Conservation (phyloP, 2,888 invertebrate genomes). For the Apamea anceps region DNA sequence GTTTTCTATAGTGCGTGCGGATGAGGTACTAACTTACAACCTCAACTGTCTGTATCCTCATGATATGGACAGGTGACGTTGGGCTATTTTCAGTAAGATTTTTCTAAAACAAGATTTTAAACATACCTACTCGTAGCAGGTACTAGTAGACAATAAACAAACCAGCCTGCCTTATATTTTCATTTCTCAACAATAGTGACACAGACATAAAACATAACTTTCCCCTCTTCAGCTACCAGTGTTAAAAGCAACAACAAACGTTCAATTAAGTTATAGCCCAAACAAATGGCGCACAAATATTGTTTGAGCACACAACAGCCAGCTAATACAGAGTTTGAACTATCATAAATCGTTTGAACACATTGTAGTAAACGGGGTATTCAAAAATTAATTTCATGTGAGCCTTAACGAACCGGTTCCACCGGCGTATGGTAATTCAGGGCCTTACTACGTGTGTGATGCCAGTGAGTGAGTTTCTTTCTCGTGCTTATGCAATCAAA, state of each 20-base stretch:
- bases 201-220: slow-evolving; percentile 3
- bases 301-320: slow-evolving; percentile 28
- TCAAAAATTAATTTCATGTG: slow-evolving; percentile 65
- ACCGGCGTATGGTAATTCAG: slow-evolving; percentile 36
- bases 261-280: slow-evolving; percentile 19
- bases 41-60: not conserved
- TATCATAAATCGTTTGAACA: slow-evolving; percentile 56
- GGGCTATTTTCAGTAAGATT: not conserved
- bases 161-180: not conserved
- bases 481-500: not conserved
- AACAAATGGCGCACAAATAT: slow-evolving; percentile 45
- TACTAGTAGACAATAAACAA: not conserved
- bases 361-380: slow-evolving; percentile 24
- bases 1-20: not conserved
- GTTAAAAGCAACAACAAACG: slow-evolving; percentile 22
- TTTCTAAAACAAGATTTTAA: not conserved
- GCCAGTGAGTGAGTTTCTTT: not conserved
- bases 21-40: not conserved
- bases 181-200: not conserved
- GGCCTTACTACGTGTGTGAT: slow-evolving; percentile 32
- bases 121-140: not conserved
- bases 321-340: slow-evolving; percentile 35
- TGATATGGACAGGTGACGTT: too few relatives aligned
- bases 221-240: slow-evolving; percentile 2
- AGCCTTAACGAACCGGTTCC: slow-evolving; percentile 45